phyloP scores from a whole-genome alignment of 2,888 invertebrate genomes.

The Drosophila nigricruria region DNA sequence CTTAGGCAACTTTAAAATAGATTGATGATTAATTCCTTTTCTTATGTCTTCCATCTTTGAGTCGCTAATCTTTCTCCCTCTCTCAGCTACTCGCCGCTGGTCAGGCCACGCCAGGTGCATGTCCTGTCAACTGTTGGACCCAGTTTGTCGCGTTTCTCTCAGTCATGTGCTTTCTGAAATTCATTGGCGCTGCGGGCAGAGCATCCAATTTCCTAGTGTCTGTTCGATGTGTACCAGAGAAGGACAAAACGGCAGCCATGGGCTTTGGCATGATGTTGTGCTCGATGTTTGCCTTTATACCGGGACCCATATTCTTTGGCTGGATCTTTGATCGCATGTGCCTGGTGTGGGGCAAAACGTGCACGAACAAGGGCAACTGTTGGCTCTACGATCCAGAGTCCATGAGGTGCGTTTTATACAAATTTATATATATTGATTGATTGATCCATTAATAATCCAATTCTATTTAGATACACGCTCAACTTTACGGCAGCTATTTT shows the following conservation, averaged over 20 bases:
- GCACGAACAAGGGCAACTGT: constrained; percentile 89
- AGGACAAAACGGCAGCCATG: constrained; percentile 90
- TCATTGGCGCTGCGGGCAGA: constrained; percentile 87
- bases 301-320: constrained; percentile 91
- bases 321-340: constrained; percentile 88
- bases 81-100: constrained; percentile 78
- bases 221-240: constrained; percentile 89
- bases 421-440: background rate
- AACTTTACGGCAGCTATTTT: constrained; percentile 89
- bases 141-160: constrained; percentile 87
- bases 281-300: constrained; percentile 90
- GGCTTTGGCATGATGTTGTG: constrained; percentile 89
- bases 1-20: background rate
- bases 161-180: constrained; percentile 87
- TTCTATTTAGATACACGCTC: constrained; percentile 86
- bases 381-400: constrained; percentile 90
- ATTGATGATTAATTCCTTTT: background rate
- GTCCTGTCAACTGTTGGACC: constrained; percentile 87
- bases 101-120: constrained; percentile 86
- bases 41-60: too few relatives aligned
- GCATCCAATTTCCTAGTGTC: constrained; percentile 88
- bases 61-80: background rate
- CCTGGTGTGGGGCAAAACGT: constrained; percentile 91
- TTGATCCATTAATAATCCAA: background rate
- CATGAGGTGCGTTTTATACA: constrained; percentile 82